These are phyloP conservation scores for Macquaria ambigua DNA, from an alignment of 2,113 vertebrate genomes.

Conservation along the genomic window DNA sequence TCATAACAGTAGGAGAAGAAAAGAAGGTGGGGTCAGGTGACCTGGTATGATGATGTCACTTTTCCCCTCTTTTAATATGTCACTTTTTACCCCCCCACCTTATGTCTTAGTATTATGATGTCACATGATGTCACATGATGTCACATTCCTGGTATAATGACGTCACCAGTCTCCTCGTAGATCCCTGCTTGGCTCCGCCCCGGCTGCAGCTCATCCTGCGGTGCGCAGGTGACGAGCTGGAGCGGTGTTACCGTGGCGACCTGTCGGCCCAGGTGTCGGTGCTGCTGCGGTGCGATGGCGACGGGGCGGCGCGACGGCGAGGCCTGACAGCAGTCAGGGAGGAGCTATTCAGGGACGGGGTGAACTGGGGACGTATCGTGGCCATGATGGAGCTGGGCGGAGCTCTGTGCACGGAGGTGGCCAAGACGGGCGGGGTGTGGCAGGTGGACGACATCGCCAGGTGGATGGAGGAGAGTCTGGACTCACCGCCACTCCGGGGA, in stretches of 20 bases:
- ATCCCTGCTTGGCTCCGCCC: neutral
- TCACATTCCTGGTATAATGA: neutral
- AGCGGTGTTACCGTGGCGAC: conserved; percentile 87
- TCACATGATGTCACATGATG: no score
- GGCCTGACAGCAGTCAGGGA: conserved; percentile 88
- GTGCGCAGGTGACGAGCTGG: conserved; percentile 88
- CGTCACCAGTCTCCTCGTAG: neutral
- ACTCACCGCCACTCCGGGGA: conserved; percentile 87
- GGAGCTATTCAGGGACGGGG: conserved; percentile 92
- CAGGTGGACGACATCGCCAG: conserved; percentile 89
- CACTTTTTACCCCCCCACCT: no score
- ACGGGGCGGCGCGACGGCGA: conserved; percentile 72
- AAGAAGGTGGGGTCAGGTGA: neutral
- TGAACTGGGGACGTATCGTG: conserved; percentile 95
- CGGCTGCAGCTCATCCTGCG: conserved; percentile 87
- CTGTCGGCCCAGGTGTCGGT: conserved; percentile 88
- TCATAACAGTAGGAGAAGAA: no score
- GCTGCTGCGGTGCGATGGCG: conserved; percentile 83
- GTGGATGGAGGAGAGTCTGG: conserved; percentile 96
- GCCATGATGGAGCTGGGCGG: conserved; percentile 94
- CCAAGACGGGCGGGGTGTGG: conserved; percentile 87
- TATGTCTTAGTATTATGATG: no score
- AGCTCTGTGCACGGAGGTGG: conserved; percentile 90
- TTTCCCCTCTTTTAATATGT: neutral
- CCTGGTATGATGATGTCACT: neutral